Base-by-base conservation (phyloP, 2,113 vertebrate species). In the Xenus cinereus region DNA sequence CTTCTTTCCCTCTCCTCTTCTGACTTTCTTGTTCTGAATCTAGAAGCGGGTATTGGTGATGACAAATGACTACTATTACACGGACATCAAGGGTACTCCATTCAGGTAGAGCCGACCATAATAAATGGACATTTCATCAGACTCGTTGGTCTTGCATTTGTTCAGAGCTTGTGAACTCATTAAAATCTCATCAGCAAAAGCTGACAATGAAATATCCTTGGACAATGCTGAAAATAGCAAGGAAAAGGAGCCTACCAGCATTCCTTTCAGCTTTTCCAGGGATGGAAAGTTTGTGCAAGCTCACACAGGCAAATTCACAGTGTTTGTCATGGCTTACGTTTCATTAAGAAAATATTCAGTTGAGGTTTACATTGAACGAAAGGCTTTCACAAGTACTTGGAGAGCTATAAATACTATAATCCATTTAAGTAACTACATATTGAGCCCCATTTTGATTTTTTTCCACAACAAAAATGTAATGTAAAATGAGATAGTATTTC, bases 41-140 rank as follows among this genome's bases (percentile, higher is more conserved):
- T 98, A 99, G 99, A 99, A 99, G 97, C 99, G 99, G 79, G 99
- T 99, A 17, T 98, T 99, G 98, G 99, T 99, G 98, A 98, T 99
- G 98, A 99, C 99, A 97, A 99, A 99, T 97, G 99, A 99, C 98
- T 99, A 99, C 98, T 99, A 99, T 98, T 99, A 99, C 90, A 99
- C 99, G 94, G 99, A 99, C 98, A 99, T 99, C 97, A 99, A 99
- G 98, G 99, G 99, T 67, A 99, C 99, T 86, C 99, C 99, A 41
- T 99, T 99, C 98, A 99, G 99, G 99, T 99, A 98, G 97, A 98
- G 97, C 97, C 2, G 85, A 94, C 96, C 95, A 96, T 98, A 96
- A 97, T 96, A 96, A 98, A 97, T 98, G 97, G 95, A 81, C 50
- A 11, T 97, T 98, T 97, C 97, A 97, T 96, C 96, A 86, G 68